Conservation (phyloP, 2,797 vertebrate species). For the Spheniscus humboldti region DNA sequence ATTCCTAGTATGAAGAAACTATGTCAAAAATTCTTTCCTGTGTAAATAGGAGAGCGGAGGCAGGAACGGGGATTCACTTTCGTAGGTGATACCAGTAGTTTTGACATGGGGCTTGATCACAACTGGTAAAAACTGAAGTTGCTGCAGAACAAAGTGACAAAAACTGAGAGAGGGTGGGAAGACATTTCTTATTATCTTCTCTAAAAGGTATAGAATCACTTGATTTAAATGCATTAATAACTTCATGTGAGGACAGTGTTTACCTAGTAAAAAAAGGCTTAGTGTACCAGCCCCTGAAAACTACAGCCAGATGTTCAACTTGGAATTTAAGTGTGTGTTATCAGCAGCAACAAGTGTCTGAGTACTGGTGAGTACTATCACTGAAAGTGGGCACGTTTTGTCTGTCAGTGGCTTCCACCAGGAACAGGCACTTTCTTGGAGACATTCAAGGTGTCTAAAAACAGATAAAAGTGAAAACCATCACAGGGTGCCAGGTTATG, state of each 20-base stretch:
- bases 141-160: neutral
- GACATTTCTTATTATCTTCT: neutral
- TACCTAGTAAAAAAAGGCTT: neutral
- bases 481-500: neutral
- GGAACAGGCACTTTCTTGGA: neutral
- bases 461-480: neutral
- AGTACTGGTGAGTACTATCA: neutral
- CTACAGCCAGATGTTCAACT: neutral
- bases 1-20: neutral
- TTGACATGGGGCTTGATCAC: neutral
- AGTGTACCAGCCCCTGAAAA: neutral
- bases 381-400: neutral
- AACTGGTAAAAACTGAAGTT: neutral
- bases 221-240: neutral
- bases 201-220: neutral
- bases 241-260: neutral
- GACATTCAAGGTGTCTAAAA: constrained; percentile 17
- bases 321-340: neutral
- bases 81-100: neutral
- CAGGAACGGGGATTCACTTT: neutral
- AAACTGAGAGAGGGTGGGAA: neutral
- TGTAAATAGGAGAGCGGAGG: neutral
- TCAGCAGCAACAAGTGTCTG: neutral
- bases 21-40: neutral
- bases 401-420: neutral